Conservation (phyloP, 2,113 vertebrate species). For the Dipodomys ordii region DNA sequence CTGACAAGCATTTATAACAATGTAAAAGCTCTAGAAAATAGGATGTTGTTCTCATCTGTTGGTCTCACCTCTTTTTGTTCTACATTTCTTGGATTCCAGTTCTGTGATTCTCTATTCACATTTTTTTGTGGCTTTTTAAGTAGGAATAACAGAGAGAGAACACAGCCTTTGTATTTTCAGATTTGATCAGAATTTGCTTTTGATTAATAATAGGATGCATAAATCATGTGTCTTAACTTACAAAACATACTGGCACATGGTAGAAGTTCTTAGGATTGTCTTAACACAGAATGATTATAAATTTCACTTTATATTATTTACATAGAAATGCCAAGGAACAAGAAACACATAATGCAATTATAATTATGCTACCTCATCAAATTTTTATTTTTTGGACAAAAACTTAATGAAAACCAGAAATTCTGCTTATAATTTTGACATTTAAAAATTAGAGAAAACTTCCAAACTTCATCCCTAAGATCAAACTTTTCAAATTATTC, state of each 20-base stretch:
- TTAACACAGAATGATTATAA: slow-evolving; percentile 10
- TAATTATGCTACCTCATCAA: background rate
- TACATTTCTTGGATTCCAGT: background rate
- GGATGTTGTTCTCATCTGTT: background rate
- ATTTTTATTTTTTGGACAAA: background rate
- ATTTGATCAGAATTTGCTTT: background rate
- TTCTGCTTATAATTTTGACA: background rate
- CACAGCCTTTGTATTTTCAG: background rate
- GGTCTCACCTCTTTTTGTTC: background rate
- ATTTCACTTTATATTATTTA: background rate
- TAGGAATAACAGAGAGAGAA: background rate
- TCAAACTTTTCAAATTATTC: background rate
- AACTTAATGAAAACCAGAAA: background rate
- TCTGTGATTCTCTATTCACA: background rate
- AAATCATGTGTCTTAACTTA: background rate
- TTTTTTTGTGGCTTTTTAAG: background rate
- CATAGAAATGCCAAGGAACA: background rate
- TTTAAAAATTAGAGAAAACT: background rate
- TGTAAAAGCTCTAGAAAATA: background rate
- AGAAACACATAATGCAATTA: background rate
- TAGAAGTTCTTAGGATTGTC: background rate
- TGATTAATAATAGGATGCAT: background rate
- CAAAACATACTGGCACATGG: background rate
- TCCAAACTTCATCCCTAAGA: background rate
- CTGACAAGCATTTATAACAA: background rate